Conservation (phyloP, 1,140 invertebrate genomes). For the Drosophila mojavensis region DNA sequence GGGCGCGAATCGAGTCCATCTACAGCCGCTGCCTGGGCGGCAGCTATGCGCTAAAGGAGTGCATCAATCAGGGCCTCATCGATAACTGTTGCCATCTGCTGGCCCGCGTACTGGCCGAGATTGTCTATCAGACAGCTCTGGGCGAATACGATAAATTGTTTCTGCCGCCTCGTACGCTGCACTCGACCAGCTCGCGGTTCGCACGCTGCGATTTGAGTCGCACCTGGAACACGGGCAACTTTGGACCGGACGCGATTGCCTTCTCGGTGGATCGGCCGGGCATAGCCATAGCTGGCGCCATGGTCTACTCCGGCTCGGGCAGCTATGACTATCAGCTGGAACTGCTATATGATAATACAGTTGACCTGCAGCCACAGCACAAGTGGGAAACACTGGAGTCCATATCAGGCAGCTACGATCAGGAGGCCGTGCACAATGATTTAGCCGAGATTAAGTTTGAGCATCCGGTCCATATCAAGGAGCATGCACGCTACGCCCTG, state of each 20-base stretch:
- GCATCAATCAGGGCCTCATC: slow-evolving; percentile 86
- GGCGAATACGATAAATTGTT: slow-evolving; percentile 86
- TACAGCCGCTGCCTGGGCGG: slow-evolving; percentile 71
- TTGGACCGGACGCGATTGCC: slow-evolving; percentile 97
- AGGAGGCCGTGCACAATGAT: slow-evolving; percentile 88
- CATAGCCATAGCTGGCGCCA: slow-evolving; percentile 93
- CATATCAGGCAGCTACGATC: slow-evolving; percentile 78
- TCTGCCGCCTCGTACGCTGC: slow-evolving; percentile 86
- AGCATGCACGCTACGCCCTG: slow-evolving; percentile 95
- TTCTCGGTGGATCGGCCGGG: slow-evolving; percentile 96
- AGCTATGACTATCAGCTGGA: slow-evolving; percentile 96
- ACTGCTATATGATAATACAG: slow-evolving; percentile 90
- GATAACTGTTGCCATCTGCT: slow-evolving; percentile 94
- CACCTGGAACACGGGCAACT: slow-evolving; percentile 98
- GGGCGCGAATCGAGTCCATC: slow-evolving; percentile 85
- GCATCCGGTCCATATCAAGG: slow-evolving; percentile 93
- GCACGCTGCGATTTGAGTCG: slow-evolving; percentile 93
- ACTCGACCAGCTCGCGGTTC: slow-evolving; percentile 95
- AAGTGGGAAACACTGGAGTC: slow-evolving; percentile 83
- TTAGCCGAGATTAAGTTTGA: slow-evolving; percentile 96
- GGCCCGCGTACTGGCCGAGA: slow-evolving; percentile 93
- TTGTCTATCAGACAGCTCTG: slow-evolving; percentile 89
- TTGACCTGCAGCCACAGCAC: slow-evolving; percentile 84
- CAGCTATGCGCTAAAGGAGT: slow-evolving; percentile 57
- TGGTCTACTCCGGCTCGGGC: slow-evolving; percentile 94